Evolutionary conservation across 1,140 invertebrate genomes (phyloP).

Genomic region (Plutomurus gul): DNA sequence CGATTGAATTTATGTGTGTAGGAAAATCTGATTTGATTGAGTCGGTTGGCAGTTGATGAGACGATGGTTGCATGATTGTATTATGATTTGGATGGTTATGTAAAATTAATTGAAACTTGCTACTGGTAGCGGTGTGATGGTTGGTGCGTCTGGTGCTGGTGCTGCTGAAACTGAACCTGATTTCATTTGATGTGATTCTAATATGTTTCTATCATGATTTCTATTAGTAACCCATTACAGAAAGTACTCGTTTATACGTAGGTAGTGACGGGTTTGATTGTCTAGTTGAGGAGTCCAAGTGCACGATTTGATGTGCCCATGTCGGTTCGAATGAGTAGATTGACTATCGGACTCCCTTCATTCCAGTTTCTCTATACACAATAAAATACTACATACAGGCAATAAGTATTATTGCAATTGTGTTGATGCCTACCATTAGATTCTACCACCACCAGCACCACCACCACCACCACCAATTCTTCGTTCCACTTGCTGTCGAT

Average conservation of each 20-base stretch:
- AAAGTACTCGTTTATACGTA: neutral
- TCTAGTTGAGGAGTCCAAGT: neutral
- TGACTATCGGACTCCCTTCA: too few relatives aligned
- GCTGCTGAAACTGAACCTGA: neutral
- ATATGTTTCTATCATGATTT: too few relatives aligned
- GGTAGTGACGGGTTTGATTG: neutral
- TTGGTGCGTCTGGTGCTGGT: neutral
- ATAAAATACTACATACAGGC: too few relatives aligned
- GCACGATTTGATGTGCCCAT: neutral
- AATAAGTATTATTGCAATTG: too few relatives aligned
- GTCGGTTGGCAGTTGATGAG: constrained; percentile 1
- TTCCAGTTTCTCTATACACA: too few relatives aligned
- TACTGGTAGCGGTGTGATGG: neutral
- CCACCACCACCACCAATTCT: too few relatives aligned
- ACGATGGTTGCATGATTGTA: constrained; percentile 2
- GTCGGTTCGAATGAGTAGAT: neutral
- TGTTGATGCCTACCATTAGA: too few relatives aligned
- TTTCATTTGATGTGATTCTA: constrained; percentile 20
- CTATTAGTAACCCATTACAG: neutral
- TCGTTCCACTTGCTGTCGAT: too few relatives aligned
- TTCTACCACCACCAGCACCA: too few relatives aligned
- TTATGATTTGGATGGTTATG: constrained; percentile 27
- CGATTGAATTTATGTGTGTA: constrained; percentile 15
- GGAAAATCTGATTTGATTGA: neutral
- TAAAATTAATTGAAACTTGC: constrained; percentile 25